Percentiles rank a stretch among this genome's conserved stretches.
phyloP scores from a whole-genome alignment of 1,140 invertebrate species.

The Planococcus citri region DNA sequence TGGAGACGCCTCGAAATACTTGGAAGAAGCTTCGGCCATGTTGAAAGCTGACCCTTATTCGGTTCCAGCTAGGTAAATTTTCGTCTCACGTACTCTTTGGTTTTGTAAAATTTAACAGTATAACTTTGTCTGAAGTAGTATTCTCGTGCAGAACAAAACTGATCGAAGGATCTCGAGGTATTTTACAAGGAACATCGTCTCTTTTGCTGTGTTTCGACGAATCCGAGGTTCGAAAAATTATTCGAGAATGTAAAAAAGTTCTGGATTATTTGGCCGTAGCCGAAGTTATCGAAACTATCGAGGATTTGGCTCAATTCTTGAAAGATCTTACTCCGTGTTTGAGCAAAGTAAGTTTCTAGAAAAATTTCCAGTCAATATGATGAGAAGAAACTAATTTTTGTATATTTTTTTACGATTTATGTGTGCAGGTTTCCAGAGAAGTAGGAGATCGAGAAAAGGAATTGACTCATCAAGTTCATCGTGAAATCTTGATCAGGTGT shows the following conservation, averaged over 20 bases:
- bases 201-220: slow-evolving; percentile 95
- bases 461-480: slow-evolving; percentile 91
- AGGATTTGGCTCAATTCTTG: slow-evolving; percentile 94
- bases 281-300: slow-evolving; percentile 97
- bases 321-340: slow-evolving; percentile 82
- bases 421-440: slow-evolving; percentile 77
- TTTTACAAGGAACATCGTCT: slow-evolving; percentile 92
- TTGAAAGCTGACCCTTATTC: slow-evolving; percentile 90
- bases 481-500: slow-evolving; percentile 83
- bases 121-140: too few relatives aligned
- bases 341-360: slow-evolving; percentile 54
- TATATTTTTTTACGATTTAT: slow-evolving; percentile 14
- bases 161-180: slow-evolving; percentile 88
- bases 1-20: slow-evolving; percentile 79
- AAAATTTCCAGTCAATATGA: too few relatives aligned
- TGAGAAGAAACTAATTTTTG: too few relatives aligned
- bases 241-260: slow-evolving; percentile 92
- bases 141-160: slow-evolving; percentile 75
- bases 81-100: too few relatives aligned
- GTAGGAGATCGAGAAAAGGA: slow-evolving; percentile 89
- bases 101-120: background rate
- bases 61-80: slow-evolving; percentile 63
- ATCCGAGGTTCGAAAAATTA: slow-evolving; percentile 97
- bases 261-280: slow-evolving; percentile 95
- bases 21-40: slow-evolving; percentile 96